A percentile compares a stretch with the other conserved stretches of the same genome.
Evolutionary conservation across 1,140 invertebrate species (phyloP).

Genomic region (Drosophila erecta): DNA sequence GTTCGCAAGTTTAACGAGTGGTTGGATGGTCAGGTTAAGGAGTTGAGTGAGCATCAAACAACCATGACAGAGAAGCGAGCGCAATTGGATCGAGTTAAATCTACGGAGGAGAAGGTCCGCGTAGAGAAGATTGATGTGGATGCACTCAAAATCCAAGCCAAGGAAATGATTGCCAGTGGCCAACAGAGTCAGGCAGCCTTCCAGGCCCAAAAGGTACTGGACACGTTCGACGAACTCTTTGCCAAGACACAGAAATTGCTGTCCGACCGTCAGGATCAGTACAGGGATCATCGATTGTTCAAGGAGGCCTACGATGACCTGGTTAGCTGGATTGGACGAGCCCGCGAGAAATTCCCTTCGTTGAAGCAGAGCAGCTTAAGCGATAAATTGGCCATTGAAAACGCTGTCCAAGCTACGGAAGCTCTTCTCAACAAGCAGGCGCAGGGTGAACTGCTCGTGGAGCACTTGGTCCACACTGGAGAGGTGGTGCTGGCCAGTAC

Average conservation of each 20-base stretch:
- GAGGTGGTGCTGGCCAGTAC: conserved; percentile 94
- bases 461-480: conserved; percentile 93
- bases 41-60: conserved; percentile 90
- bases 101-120: conserved; percentile 94
- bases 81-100: conserved; percentile 93
- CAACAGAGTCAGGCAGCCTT: conserved; percentile 92
- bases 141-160: conserved; percentile 92
- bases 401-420: conserved; percentile 93
- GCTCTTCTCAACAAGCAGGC: conserved; percentile 94
- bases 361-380: conserved; percentile 93
- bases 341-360: conserved; percentile 94
- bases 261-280: conserved; percentile 92
- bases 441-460: conserved; percentile 94
- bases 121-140: conserved; percentile 97
- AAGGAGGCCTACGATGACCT: conserved; percentile 96
- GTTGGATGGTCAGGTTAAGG: conserved; percentile 89
- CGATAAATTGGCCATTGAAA: conserved; percentile 95
- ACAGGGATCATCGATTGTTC: conserved; percentile 93
- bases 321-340: conserved; percentile 92
- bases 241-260: conserved; percentile 90
- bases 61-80: conserved; percentile 93
- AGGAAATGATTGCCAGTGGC: conserved; percentile 94
- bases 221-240: conserved; percentile 91
- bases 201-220: conserved; percentile 93
- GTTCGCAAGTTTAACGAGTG: conserved; percentile 93